These are phyloP conservation scores for Prietella phreatophila DNA, from an alignment of 2,113 vertebrate genomes.

Conservation along the genomic window DNA sequence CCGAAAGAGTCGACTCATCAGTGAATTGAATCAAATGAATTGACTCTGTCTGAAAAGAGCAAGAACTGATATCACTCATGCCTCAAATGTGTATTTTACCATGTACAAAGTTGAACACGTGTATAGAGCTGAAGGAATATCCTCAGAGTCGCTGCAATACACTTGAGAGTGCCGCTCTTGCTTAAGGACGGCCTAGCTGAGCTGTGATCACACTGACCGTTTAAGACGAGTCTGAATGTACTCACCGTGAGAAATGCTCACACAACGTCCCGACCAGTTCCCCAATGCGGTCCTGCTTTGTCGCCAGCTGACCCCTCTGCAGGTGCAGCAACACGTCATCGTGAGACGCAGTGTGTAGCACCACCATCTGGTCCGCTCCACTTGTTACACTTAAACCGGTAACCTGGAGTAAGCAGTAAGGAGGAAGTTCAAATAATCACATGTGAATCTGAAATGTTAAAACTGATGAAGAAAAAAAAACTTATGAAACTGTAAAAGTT, in stretches of 20 bases:
- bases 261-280: slow-evolving; percentile 85
- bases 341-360: slow-evolving; percentile 74
- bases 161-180: neutral
- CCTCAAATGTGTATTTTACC: neutral
- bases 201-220: neutral
- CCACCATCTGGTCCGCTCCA: slow-evolving; percentile 84
- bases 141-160: neutral
- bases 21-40: neutral
- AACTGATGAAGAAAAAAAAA: too few relatives aligned
- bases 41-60: neutral
- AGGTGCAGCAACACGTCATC: slow-evolving; percentile 83
- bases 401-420: slow-evolving; percentile 67
- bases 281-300: slow-evolving; percentile 80
- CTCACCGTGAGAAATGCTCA: slow-evolving; percentile 83
- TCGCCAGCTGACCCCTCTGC: slow-evolving; percentile 70
- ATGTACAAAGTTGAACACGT: neutral
- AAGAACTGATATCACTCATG: neutral
- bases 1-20: neutral
- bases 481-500: neutral
- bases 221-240: neutral
- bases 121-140: neutral
- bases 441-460: neutral
- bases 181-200: neutral
- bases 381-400: slow-evolving; percentile 81
- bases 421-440: slow-evolving; percentile 5